These are phyloP conservation scores for Acheta domesticus DNA, from an alignment of 2,888 invertebrate species.

Conservation along the genomic window DNA sequence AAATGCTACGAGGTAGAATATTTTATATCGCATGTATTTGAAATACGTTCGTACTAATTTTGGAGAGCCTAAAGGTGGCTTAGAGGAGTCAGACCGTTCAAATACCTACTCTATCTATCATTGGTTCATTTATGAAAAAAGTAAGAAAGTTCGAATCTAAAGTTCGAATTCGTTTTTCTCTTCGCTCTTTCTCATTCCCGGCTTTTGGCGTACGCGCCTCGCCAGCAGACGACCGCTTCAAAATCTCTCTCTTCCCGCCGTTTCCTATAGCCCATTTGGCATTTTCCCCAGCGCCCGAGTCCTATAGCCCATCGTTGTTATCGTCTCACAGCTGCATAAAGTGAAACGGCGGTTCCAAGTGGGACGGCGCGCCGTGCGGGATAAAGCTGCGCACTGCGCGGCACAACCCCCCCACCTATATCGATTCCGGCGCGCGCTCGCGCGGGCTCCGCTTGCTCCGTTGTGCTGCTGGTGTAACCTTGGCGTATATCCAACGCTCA, in stretches of 20 bases:
- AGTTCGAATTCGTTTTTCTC: conserved; percentile 32
- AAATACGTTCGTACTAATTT: background rate
- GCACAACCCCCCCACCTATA: conserved; percentile 29
- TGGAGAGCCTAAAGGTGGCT: background rate
- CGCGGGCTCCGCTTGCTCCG: background rate
- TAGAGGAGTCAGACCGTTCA: background rate
- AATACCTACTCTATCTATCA: conserved; percentile 30
- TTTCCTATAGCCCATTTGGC: conserved; percentile 50
- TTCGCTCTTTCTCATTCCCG: conserved; percentile 25
- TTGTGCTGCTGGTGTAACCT: conserved; percentile 41
- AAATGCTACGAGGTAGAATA: no score
- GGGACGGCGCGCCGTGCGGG: conserved; percentile 26
- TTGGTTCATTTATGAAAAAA: conserved; percentile 23
- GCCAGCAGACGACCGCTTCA: conserved; percentile 36
- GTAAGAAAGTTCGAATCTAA: conserved; percentile 33
- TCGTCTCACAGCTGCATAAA: conserved; percentile 54
- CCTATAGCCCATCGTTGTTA: conserved; percentile 54
- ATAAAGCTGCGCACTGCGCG: conserved; percentile 33
- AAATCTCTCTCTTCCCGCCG: conserved; percentile 37
- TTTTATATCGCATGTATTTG: background rate
- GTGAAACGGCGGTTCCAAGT: conserved; percentile 41
- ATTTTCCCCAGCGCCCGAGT: conserved; percentile 45
- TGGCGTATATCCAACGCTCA: conserved; percentile 49
- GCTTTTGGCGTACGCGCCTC: conserved; percentile 32
- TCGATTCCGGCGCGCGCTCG: conserved; percentile 23